These are phyloP conservation scores for Podotricha telesiphe DNA, from an alignment of 2,888 invertebrate species.

Conservation along the genomic window DNA sequence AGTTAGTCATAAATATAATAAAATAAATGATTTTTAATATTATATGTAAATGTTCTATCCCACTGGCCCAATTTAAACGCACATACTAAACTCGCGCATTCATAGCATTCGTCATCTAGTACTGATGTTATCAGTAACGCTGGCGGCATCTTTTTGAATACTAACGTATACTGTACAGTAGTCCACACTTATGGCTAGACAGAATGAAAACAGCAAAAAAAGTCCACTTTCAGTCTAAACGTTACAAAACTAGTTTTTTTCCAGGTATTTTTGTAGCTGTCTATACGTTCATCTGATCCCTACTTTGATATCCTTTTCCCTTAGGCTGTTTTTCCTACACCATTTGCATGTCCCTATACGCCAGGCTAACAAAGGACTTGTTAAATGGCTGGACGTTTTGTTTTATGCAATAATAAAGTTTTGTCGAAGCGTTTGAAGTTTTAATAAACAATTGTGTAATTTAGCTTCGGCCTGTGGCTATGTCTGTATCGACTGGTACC, in stretches of 20 bases:
- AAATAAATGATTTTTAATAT: no score
- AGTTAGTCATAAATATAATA: no score
- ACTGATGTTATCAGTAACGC: conserved; percentile 76
- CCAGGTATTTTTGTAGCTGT: conserved; percentile 16
- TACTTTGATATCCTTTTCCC: conserved; percentile 67
- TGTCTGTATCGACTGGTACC: not conserved
- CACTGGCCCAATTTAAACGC: conserved; percentile 24
- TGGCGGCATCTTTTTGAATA: conserved; percentile 81
- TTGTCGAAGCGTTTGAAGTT: not conserved
- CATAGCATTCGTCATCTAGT: conserved; percentile 55
- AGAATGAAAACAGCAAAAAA: not conserved
- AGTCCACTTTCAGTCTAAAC: conserved; percentile 25
- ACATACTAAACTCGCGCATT: conserved; percentile 39
- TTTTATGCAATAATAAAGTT: conserved; percentile 23
- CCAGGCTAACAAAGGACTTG: conserved; percentile 26
- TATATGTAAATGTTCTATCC: no score
- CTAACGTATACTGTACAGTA: conserved; percentile 63
- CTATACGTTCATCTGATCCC: conserved; percentile 52
- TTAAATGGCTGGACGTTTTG: conserved; percentile 26
- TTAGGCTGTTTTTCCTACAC: conserved; percentile 69
- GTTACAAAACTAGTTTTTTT: conserved; percentile 16
- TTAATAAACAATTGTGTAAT: not conserved
- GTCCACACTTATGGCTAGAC: not conserved
- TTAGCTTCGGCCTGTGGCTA: not conserved
- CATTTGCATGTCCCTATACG: conserved; percentile 33